phyloP scores from a whole-genome alignment of 2,113 vertebrate genomes.

The Phylloscopus trochilus region DNA sequence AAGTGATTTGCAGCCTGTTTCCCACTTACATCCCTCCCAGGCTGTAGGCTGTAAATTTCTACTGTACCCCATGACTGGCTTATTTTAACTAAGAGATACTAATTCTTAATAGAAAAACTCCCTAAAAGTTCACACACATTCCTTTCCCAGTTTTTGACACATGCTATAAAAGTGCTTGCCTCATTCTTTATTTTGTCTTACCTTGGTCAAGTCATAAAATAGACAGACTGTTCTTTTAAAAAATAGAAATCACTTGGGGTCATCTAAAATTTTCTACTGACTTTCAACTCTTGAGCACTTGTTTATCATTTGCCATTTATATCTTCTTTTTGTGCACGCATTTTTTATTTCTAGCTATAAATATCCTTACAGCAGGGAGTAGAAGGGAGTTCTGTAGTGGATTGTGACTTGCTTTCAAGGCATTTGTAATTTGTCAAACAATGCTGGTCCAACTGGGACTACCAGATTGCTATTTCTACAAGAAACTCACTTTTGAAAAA shows the following conservation, averaged over 20 bases:
- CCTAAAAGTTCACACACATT: conserved; percentile 55
- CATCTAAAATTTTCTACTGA: conserved; percentile 37
- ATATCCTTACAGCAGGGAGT: conserved; percentile 3
- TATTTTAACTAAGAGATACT: neutral
- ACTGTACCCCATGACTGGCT: neutral
- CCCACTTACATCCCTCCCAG: neutral
- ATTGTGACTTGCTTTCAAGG: neutral
- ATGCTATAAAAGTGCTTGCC: neutral
- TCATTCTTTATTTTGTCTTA: conserved; percentile 16
- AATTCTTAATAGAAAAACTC: conserved; percentile 24
- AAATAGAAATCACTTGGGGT: conserved; percentile 26
- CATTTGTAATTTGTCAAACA: conserved; percentile 32
- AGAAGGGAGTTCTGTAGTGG: neutral
- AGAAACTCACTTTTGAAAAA: neutral
- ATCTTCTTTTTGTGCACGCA: conserved; percentile 1
- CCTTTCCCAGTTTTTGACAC: neutral
- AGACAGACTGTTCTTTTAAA: conserved; percentile 23
- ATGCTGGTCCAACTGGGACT: neutral
- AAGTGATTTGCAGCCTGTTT: neutral
- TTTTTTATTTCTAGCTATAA: conserved; percentile 42
- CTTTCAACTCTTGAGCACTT: conserved; percentile 6
- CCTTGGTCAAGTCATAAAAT: conserved; percentile 14
- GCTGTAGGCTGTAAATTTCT: neutral
- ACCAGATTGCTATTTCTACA: neutral
- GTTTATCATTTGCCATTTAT: conserved; percentile 48